Base-by-base conservation (phyloP, 2,113 vertebrate genomes). In the Prinia subflava region DNA sequence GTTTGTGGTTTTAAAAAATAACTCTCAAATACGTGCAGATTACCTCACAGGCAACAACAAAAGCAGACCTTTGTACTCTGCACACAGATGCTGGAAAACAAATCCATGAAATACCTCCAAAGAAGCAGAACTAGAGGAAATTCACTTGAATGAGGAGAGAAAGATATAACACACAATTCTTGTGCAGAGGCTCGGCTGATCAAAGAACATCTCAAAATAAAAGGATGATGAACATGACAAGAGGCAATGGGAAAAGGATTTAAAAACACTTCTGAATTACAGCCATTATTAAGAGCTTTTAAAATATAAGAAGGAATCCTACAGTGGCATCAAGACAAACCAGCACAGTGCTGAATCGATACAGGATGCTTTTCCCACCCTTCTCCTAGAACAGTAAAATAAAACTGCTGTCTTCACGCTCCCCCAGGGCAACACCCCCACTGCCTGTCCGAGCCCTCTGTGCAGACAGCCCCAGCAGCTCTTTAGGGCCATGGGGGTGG, bases 81-180 rank as follows among this genome's bases (percentile, higher is more conserved):
- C 47, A 63, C 24, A 71, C 41, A 93, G 90, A 89, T 71, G 83
- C 69, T 90, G 86, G 73, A 83, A 93, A 88, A 92, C 73, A 96
- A 96, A 92, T 64, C 64, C 88, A 63, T 0, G 15, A 60, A 50
- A n/a, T 28, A 60, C 64, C 52, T 78, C 94, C 88, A 86, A 89
- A 96, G 88, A 21, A 91, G 46, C 62, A 73, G 62, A 88, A 87
- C 70, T 42, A 80, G 33, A 68, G 67, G 68, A 94, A 90, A 83
- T 62, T 70, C 60, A 71, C 60, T 73, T 37, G 56, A 89, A 87
- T 4, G 30, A 78, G 56, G 23, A 23, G 47, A 39, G 27, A 52
- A 86, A 91, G 73, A 56, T 92, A 2, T 6, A 81, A 95, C 0
- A 7, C 23, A 49, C 46, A 70, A 19, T 20, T 74, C 75, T 47